Evolutionary conservation across 2,797 vertebrate genomes (phyloP).

Genomic region (Amblyraja radiata): DNA sequence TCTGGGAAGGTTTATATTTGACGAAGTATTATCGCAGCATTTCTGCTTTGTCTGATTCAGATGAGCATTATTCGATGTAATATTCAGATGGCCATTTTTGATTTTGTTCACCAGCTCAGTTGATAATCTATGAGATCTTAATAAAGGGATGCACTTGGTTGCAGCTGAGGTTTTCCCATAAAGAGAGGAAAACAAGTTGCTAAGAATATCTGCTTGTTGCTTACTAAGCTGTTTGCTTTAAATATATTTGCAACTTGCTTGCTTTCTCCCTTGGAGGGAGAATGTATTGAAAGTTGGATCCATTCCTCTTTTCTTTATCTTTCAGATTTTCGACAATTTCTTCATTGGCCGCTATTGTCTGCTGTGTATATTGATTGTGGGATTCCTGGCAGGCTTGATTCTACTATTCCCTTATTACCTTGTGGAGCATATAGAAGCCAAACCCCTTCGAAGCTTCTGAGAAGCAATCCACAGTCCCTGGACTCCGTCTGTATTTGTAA

Average conservation of each 20-base stretch:
- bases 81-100: not conserved
- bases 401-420: constrained; percentile 73
- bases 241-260: not conserved
- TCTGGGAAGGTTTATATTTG: not conserved
- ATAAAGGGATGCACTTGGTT: not conserved
- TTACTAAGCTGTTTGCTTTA: not conserved
- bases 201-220: not conserved
- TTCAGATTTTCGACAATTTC: constrained; percentile 77
- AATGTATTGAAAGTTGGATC: not conserved
- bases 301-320: constrained; percentile 37
- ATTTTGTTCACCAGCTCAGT: not conserved
- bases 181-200: not conserved
- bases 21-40: not conserved
- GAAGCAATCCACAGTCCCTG: constrained; percentile 46
- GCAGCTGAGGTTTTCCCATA: not conserved
- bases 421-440: constrained; percentile 77
- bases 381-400: constrained; percentile 70
- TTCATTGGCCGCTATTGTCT: constrained; percentile 81
- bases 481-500: constrained; percentile 49
- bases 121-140: not conserved
- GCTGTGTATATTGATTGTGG: constrained; percentile 57
- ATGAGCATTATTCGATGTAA: not conserved
- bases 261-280: not conserved
- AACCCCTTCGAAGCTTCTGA: constrained; percentile 56
- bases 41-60: not conserved